Evolutionary conservation across 2,888 invertebrate genomes (phyloP).

Genomic region (Hymenopus coronatus): DNA sequence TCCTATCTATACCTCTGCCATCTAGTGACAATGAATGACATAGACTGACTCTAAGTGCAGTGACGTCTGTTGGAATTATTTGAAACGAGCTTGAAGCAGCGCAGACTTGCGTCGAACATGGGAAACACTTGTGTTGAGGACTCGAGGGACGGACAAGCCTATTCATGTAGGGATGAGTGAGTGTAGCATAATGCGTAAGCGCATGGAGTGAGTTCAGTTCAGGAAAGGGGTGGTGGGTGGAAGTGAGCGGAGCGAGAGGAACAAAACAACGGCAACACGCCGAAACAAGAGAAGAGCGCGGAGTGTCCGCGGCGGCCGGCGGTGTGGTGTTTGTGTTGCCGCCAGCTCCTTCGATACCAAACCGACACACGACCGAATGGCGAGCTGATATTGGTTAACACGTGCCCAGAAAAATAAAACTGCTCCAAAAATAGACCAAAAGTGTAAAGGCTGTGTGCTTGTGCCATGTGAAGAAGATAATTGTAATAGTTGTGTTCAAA

Average conservation of each 20-base stretch:
- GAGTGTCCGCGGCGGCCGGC: neutral
- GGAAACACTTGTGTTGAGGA: neutral
- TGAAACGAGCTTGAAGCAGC: neutral
- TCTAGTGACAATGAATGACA: neutral
- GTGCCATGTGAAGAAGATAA: neutral
- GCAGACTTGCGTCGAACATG: neutral
- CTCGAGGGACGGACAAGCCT: neutral
- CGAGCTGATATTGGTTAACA: constrained; percentile 1
- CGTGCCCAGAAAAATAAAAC: neutral
- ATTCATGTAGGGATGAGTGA: neutral
- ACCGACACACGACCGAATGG: neutral
- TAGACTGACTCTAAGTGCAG: neutral
- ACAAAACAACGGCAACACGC: neutral
- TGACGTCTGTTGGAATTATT: neutral
- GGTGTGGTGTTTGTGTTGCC: neutral
- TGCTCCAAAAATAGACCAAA: neutral
- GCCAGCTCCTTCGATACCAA: neutral
- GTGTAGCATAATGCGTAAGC: neutral
- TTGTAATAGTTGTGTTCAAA: neutral
- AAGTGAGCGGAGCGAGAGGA: neutral
- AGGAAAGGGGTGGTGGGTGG: neutral
- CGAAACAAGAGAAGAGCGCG: neutral
- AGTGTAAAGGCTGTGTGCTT: neutral
- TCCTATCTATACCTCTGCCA: neutral
- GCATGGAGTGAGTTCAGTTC: neutral